Percentiles rank a stretch among this genome's conserved stretches.
These are phyloP conservation scores for Uloborus diversus DNA, from an alignment of 1,140 invertebrate species.

Conservation along the genomic window DNA sequence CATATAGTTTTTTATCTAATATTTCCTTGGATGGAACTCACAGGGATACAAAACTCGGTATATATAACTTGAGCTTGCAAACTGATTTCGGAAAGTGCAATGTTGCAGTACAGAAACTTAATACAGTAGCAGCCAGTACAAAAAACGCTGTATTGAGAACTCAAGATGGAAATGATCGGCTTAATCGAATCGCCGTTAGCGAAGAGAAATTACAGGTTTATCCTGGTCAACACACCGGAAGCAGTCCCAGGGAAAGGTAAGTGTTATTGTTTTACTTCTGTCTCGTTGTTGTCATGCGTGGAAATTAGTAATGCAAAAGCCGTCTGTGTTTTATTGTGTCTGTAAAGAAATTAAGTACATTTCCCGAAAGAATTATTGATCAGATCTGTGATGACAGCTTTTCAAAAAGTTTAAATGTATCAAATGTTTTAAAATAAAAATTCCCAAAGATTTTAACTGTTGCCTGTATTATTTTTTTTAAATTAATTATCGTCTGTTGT, in stretches of 20 bases:
- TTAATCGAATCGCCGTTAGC: slow-evolving; percentile 25
- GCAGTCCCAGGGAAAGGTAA: slow-evolving; percentile 42
- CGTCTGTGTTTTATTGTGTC: neutral
- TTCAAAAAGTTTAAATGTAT: no score
- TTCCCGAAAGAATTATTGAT: no score
- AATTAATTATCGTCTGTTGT: no score
- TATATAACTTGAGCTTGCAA: slow-evolving; percentile 51
- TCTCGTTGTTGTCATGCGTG: no score
- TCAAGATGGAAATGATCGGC: slow-evolving; percentile 16
- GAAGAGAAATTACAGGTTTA: slow-evolving; percentile 38
- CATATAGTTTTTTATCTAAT: slow-evolving; percentile 64
- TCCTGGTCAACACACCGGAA: slow-evolving; percentile 4
- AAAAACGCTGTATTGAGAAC: slow-evolving; percentile 12
- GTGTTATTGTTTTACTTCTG: neutral
- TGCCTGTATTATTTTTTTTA: no score
- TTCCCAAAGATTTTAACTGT: no score
- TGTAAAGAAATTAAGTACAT: no score
- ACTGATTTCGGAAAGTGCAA: slow-evolving; percentile 34
- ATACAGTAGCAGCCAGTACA: neutral
- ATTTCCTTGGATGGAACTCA: slow-evolving; percentile 93
- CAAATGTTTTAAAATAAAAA: no score
- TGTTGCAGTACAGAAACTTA: neutral
- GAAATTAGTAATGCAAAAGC: no score
- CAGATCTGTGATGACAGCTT: no score
- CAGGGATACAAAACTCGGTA: slow-evolving; percentile 79